Evolutionary conservation across 2,888 invertebrate genomes (phyloP), one percentile per base, ranked within the genome.

Genomic region (Agriopis marginaria): DNA sequence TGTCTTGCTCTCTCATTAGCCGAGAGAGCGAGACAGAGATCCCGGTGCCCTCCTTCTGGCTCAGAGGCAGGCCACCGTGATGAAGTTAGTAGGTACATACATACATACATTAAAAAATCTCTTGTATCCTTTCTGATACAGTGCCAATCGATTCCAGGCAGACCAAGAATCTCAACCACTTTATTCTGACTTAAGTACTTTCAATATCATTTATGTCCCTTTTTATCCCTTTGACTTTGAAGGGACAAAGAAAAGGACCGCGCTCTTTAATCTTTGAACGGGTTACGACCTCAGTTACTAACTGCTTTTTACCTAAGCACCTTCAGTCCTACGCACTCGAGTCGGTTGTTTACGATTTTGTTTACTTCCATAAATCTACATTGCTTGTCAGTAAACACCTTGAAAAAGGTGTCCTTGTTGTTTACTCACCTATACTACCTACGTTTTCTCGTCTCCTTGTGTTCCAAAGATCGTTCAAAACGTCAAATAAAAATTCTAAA

Each of bases 321-420:
- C 17, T 32, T 12, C 45, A 32, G 10, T 23, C 8, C 23, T 12
- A 12, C 45, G 11, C 42, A 32, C 23, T 44, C n/a, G 39, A 3
- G 62, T 40, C 50, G 14, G 44, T 63, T 32, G 54, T 66, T 49
- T 53, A 71, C 72, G 70, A 39, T 59, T 68, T 66, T 71, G 66
- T 73, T 71, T 74, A 65, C 69, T 66, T 66, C 59, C n/a, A 32
- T 32, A 32, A 32, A 32, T 32, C 32, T 32, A 32, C 32, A 32
- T 32, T 32, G 5, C 32, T 23, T 44, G 58, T 40, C 8, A 50
- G 32, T 45, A 74, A 73, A 70, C 72, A 68, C 68, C 65, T 71
- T 42, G 51, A 56, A 53, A 56, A 66, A 58, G 45, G 44, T 3
- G 53, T 23, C 8, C 44, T 17, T 44, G 40, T 11, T 51, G 9